Conservation (phyloP, 2,888 invertebrate species). For the Stratiomys singularior region DNA sequence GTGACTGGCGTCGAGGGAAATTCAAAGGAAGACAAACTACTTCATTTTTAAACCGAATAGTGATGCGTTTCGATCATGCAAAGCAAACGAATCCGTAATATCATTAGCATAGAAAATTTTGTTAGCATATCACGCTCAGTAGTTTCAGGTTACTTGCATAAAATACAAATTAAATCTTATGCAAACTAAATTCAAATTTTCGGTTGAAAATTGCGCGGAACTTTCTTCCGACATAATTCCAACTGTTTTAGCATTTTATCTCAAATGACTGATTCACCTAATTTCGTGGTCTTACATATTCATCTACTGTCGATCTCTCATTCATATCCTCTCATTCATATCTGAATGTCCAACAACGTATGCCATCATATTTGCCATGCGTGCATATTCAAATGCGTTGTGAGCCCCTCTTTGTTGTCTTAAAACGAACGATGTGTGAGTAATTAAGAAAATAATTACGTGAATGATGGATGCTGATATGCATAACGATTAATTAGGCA, state of each 20-base stretch:
- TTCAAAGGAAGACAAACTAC: too few species aligned
- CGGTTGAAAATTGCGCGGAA: neutral
- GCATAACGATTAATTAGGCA: constrained; percentile 41
- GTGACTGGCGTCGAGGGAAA: too few species aligned
- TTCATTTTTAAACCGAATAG: too few species aligned
- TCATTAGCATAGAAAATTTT: too few species aligned
- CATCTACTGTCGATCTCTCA: neutral
- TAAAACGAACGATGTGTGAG: neutral
- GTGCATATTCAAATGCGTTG: neutral
- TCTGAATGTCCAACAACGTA: neutral
- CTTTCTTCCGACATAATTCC: neutral
- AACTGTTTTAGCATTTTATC: constrained; percentile 11
- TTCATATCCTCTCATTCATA: neutral
- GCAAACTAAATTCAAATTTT: too few species aligned
- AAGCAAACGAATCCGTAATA: too few species aligned
- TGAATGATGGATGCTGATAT: constrained; percentile 31
- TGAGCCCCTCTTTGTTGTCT: neutral
- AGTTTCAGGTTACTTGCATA: too few species aligned
- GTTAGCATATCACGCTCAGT: too few species aligned
- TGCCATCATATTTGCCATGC: neutral
- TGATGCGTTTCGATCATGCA: too few species aligned
- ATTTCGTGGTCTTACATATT: neutral
- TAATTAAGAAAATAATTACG: constrained; percentile 18
- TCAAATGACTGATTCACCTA: constrained; percentile 16
- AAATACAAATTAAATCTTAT: too few species aligned